phyloP scores from a whole-genome alignment of 1,140 invertebrate species.

The Drosophila carrolli region DNA sequence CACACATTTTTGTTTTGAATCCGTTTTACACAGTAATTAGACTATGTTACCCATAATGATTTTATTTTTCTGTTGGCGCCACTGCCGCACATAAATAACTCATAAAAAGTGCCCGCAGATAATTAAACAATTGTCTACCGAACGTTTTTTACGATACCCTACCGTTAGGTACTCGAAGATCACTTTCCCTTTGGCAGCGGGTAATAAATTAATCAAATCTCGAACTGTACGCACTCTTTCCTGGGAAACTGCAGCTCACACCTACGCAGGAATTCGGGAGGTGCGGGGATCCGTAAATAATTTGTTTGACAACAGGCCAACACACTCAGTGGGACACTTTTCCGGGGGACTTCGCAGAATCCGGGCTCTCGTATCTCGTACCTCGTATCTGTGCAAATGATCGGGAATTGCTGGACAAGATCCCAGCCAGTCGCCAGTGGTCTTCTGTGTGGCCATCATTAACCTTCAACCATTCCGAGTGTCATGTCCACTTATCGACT shows the following conservation, averaged over 20 bases:
- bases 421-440: conserved; percentile 19
- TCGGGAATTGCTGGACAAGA: conserved; percentile 57
- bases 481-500: conserved; percentile 72
- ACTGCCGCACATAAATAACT: conserved; percentile 37
- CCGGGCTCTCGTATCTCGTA: conserved; percentile 9
- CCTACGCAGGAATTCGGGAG: conserved; percentile 34
- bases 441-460: conserved; percentile 67
- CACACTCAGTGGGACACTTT: conserved; percentile 51
- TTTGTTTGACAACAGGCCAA: conserved; percentile 69
- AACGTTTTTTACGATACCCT: conserved; percentile 29
- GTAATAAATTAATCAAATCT: conserved; percentile 50
- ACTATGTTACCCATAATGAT: conserved; percentile 5
- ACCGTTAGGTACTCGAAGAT: conserved; percentile 35
- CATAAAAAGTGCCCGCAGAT: conserved; percentile 42
- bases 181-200: conserved; percentile 32
- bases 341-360: conserved; percentile 57
- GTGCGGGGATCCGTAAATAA: conserved; percentile 61
- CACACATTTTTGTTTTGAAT: not conserved
- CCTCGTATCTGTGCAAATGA: conserved; percentile 41
- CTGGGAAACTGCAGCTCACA: conserved; percentile 70
- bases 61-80: conserved; percentile 35
- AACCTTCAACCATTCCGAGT: conserved; percentile 50
- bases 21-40: not conserved
- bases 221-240: conserved; percentile 44
- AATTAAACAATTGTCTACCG: conserved; percentile 29